Conservation (phyloP, 2,113 vertebrate genomes). For the Cheilinus undulatus region DNA sequence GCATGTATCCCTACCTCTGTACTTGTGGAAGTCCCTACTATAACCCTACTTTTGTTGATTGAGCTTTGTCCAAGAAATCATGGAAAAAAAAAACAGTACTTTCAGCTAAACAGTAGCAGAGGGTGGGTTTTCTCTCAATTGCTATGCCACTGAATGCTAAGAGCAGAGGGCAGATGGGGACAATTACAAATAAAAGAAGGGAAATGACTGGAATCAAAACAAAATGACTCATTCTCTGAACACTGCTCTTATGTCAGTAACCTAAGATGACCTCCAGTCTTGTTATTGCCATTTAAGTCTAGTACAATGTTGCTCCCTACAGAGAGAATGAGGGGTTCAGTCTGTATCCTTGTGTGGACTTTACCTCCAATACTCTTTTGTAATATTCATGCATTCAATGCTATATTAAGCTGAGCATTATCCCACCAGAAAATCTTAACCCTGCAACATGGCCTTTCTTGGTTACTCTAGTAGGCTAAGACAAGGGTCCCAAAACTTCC, state of each 20-base stretch:
- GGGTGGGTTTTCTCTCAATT: no score
- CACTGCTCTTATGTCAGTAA: slow-evolving; percentile 9
- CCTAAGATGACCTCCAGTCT: not conserved
- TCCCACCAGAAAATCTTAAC: no score
- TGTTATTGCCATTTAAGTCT: not conserved
- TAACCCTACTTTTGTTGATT: not conserved
- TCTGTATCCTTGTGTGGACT: not conserved
- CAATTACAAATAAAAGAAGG: not conserved
- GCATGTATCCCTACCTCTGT: not conserved
- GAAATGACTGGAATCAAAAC: slow-evolving; percentile 5
- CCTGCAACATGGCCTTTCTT: no score
- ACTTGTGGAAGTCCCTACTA: not conserved
- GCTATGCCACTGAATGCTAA: slow-evolving; percentile 6
- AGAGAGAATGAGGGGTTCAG: not conserved
- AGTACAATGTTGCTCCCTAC: not conserved
- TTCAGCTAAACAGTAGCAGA: not conserved
- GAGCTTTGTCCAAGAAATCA: not conserved
- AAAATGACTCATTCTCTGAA: not conserved
- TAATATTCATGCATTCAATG: not conserved
- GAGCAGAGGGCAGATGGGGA: not conserved
- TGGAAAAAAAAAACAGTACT: not conserved
- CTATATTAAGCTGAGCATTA: no score
- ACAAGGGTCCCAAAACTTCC: no score
- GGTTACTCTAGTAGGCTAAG: no score
- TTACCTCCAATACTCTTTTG: not conserved